Evolutionary conservation across 2,888 invertebrate genomes (phyloP), one percentile per base, ranked within the genome.

Genomic region (Acrobasis repandana): DNA sequence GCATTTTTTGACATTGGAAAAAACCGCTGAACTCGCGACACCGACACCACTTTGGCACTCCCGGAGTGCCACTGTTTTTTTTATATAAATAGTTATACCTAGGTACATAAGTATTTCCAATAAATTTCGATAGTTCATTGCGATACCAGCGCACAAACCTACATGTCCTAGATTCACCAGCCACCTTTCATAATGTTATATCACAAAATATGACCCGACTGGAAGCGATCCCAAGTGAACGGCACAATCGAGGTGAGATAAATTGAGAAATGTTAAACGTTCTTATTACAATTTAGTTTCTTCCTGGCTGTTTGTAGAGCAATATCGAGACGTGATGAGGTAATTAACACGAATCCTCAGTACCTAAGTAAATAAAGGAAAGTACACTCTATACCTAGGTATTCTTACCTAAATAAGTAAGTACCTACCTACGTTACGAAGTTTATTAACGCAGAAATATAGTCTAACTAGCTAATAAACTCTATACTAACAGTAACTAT

Each of bases 141-240:
- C 43, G 11, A n/a, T n/a, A 4, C n/a, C n/a, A 5, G 14, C 36
- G 43, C 6, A 43, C 1, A 14, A 43, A 43, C 43, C 43, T 43
- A 33, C 20, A 38, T 20, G 54, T 54, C 14, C 18, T 38, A 16
- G 36, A 16, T 36, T 52, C 1, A 52, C 36, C 36, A 20, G 20
- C 38, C 54, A 18, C 54, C 54, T 54, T 54, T 54, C 38, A 54
- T 54, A 43, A 43, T 14, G 36, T 54, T 38, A 54, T 54, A 38
- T 54, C 54, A 54, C 38, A 38, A 38, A 43, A 52, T 54, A 18
- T 43, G 54, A 38, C 38, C 18, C 11, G 20, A 38, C 38, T 54
- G 20, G 54, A 54, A 38, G 38, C 18, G 38, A 54, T 38, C 54
- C 38, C 38, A 54, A 54, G 54, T 54, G 54, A 54, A 54, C n/a